Evolutionary conservation across 2,888 invertebrate genomes (phyloP).

Genomic region (Biston stratarius): DNA sequence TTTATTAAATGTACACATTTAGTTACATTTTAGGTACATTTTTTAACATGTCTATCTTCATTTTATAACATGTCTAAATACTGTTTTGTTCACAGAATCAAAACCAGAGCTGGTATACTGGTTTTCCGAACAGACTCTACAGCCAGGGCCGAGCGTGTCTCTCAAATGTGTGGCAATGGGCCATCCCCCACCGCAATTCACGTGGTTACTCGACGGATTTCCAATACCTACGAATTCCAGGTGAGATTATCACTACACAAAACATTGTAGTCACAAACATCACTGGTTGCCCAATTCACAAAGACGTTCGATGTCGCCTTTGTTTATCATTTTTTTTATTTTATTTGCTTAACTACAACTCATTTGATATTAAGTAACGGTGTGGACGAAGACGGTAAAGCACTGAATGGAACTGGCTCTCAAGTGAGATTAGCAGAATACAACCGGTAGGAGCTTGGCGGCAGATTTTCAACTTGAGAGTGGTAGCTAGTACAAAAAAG

Average conservation of each 20-base stretch:
- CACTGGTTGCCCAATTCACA: neutral
- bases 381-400: too few relatives aligned
- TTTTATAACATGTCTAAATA: neutral
- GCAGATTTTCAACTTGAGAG: too few relatives aligned
- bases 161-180: constrained; percentile 98
- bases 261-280: neutral
- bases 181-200: constrained; percentile 96
- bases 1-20: neutral
- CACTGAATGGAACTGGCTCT: too few relatives aligned
- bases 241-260: constrained; percentile 62
- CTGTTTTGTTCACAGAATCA: constrained; percentile 88
- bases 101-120: constrained; percentile 95
- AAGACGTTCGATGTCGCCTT: neutral
- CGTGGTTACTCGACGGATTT: constrained; percentile 96
- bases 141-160: constrained; percentile 96
- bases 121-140: constrained; percentile 96
- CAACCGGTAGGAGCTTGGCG: too few relatives aligned
- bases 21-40: too few relatives aligned
- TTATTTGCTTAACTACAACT: too few relatives aligned
- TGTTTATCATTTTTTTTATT: neutral
- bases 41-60: neutral
- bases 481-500: too few relatives aligned
- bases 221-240: constrained; percentile 91
- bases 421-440: too few relatives aligned
- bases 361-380: too few relatives aligned